A percentile compares a stretch with the other conserved stretches of the same genome.
Evolutionary conservation across 1,140 invertebrate species (phyloP).

Genomic region (Saccostrea echinata): DNA sequence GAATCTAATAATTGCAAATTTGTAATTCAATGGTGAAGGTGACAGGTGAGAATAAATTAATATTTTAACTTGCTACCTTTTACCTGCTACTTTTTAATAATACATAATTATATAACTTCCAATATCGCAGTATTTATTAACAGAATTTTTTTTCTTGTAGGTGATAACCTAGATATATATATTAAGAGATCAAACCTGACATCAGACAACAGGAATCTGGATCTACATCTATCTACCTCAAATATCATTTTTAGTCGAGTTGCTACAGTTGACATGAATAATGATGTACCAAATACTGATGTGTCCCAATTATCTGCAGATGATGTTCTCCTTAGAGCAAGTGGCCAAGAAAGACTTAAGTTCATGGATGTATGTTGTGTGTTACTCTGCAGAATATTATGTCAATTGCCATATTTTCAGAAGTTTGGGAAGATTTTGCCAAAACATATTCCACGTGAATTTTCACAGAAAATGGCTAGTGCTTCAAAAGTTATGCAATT

Average conservation of each 20-base stretch:
- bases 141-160: not conserved
- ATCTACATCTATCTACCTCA: slow-evolving; percentile 35
- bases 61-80: slow-evolving; percentile 8
- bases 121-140: not conserved
- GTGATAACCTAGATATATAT: slow-evolving; percentile 40
- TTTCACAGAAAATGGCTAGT: slow-evolving; percentile 6
- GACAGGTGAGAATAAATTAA: slow-evolving; percentile 1
- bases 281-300: not conserved
- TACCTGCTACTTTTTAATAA: not conserved
- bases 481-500: slow-evolving; percentile 29
- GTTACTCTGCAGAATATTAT: not conserved
- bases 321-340: slow-evolving; percentile 29
- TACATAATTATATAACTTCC: not conserved
- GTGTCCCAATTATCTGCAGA: slow-evolving; percentile 13
- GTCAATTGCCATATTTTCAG: slow-evolving; percentile 20
- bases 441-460: slow-evolving; percentile 13
- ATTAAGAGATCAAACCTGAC: slow-evolving; percentile 33
- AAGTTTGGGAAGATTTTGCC: slow-evolving; percentile 24
- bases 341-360: slow-evolving; percentile 9
- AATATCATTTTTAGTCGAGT: slow-evolving; percentile 29
- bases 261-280: slow-evolving; percentile 36
- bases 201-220: slow-evolving; percentile 21
- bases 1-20: not conserved
- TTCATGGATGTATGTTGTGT: slow-evolving; percentile 23
- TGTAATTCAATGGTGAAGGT: not conserved